A percentile compares a stretch with the other conserved stretches of the same genome.
These are phyloP conservation scores for Apodemus speciosus DNA, from an alignment of 2,113 vertebrate species.

Conservation along the genomic window DNA sequence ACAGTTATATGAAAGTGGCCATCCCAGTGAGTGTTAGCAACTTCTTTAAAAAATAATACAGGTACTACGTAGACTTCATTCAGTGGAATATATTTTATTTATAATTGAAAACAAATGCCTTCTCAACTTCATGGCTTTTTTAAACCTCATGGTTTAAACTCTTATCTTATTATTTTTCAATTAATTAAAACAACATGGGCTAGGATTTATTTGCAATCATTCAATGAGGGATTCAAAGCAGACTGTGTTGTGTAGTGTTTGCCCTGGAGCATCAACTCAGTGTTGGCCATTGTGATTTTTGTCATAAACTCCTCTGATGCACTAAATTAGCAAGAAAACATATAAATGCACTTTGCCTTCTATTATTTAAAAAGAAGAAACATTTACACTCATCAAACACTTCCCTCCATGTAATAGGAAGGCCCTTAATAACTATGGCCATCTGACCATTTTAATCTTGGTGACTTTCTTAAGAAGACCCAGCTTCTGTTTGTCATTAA, in stretches of 20 bases:
- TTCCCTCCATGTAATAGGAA: conserved; percentile 6
- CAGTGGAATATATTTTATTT: conserved; percentile 58
- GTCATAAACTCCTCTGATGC: not conserved
- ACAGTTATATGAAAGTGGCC: conserved; percentile 62
- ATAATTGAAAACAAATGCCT: conserved; percentile 72
- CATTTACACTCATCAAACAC: not conserved
- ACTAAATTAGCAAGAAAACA: not conserved
- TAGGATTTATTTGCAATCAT: conserved; percentile 58
- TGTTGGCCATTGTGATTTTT: not conserved
- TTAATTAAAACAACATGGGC: conserved; percentile 57
- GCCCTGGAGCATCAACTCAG: not conserved
- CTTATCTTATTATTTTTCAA: conserved; percentile 69
- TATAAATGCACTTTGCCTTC: not conserved
- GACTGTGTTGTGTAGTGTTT: not conserved
- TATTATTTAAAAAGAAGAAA: conserved; percentile 6
- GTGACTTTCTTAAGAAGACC: conserved; percentile 42
- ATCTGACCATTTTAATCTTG: conserved; percentile 48
- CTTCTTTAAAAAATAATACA: conserved; percentile 56
- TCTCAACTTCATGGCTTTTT: conserved; percentile 38
- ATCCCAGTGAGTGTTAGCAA: conserved; percentile 62
- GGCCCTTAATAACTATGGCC: not conserved
- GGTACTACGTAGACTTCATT: conserved; percentile 56
- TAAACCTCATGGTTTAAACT: conserved; percentile 47
- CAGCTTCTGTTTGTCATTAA: conserved; percentile 17
- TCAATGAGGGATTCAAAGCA: conserved; percentile 18